Evolutionary conservation across 1,140 invertebrate genomes (phyloP).

Genomic region (Drosophila leontia): DNA sequence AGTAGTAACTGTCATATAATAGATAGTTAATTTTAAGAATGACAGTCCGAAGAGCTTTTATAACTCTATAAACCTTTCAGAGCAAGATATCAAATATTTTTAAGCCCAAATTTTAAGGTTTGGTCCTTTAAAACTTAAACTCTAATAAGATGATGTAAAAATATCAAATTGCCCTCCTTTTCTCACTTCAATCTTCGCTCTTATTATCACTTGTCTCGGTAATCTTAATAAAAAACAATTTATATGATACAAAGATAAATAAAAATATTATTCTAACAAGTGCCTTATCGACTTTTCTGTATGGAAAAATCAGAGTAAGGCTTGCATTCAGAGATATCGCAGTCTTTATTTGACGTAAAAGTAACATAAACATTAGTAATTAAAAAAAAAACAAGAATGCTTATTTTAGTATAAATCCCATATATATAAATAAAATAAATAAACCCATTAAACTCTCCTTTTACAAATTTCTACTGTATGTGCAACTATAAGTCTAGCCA

Average conservation of each 20-base stretch:
- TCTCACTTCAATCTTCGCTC: not conserved
- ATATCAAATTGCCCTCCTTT: not conserved
- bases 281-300: not conserved
- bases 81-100: not conserved
- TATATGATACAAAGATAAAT: not conserved
- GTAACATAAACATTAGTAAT: not conserved
- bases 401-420: not conserved
- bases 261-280: not conserved
- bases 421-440: too few relatives aligned
- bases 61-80: too few relatives aligned
- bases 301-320: not conserved
- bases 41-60: too few relatives aligned
- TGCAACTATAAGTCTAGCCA: constrained; percentile 10
- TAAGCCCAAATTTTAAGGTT: too few relatives aligned
- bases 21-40: too few relatives aligned
- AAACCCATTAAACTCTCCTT: not conserved
- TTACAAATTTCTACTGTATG: constrained; percentile 5
- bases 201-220: not conserved
- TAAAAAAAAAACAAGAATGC: too few relatives aligned
- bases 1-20: not conserved
- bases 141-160: not conserved
- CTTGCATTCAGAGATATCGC: not conserved
- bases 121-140: not conserved
- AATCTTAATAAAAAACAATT: not conserved
- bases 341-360: not conserved